Conservation (phyloP, 2,797 vertebrate genomes). For the Botia kubotai region DNA sequence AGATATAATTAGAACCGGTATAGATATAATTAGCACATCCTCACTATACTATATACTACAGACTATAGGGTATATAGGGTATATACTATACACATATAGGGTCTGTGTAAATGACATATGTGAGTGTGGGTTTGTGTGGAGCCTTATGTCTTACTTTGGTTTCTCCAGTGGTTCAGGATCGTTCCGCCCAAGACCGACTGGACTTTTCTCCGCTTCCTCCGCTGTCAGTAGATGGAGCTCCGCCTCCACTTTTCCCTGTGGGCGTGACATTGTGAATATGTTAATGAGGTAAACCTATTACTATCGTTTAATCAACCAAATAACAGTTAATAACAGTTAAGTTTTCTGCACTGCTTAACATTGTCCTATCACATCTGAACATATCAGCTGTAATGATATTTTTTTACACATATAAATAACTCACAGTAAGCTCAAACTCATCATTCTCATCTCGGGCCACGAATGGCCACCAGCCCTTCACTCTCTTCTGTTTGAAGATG, state of each 20-base stretch:
- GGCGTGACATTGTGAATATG: constrained; percentile 14
- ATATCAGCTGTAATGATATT: neutral
- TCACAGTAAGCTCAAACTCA: constrained; percentile 93
- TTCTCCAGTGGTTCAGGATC: constrained; percentile 97
- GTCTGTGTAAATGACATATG: neutral
- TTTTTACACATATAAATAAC: constrained; percentile 15
- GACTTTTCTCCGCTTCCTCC: constrained; percentile 95
- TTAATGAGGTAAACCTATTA: neutral
- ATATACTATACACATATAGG: too few relatives aligned
- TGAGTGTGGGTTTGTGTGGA: neutral
- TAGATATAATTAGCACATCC: constrained; percentile 10
- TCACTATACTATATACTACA: neutral
- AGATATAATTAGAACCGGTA: too few relatives aligned
- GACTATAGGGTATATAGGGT: too few relatives aligned
- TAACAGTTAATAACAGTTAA: neutral
- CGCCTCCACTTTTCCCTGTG: constrained; percentile 95
- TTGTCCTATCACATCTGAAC: too few relatives aligned
- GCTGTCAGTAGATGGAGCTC: constrained; percentile 93
- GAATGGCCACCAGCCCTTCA: constrained; percentile 99
- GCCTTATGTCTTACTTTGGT: constrained; percentile 87
- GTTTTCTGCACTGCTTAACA: neutral
- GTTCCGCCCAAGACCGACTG: constrained; percentile 91
- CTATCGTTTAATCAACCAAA: neutral
- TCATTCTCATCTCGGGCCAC: constrained; percentile 94
- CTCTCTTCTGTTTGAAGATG: constrained; percentile 98